Conservation (phyloP, 2,888 invertebrate species). For the Lypha dubia region DNA sequence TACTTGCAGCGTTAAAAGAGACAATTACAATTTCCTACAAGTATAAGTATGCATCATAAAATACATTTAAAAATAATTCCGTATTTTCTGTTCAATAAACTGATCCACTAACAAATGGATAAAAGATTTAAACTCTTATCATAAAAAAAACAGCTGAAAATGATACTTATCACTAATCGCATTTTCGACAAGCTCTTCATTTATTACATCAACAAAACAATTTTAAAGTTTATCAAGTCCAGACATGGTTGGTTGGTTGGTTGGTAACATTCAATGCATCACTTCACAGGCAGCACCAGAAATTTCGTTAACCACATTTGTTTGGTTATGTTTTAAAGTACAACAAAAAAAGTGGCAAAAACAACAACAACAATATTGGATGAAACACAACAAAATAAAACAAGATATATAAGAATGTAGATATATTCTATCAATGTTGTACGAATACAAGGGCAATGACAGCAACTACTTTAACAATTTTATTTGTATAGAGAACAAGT, state of each 20-base stretch:
- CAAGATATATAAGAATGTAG: slow-evolving; percentile 42
- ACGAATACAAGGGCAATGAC: slow-evolving; percentile 34
- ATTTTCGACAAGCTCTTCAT: neutral
- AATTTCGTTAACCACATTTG: slow-evolving; percentile 63
- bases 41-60: too few species aligned
- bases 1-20: too few species aligned
- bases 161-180: neutral
- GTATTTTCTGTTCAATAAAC: neutral
- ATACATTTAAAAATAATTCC: neutral
- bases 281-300: slow-evolving; percentile 55
- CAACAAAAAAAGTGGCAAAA: slow-evolving; percentile 13
- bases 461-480: slow-evolving; percentile 58
- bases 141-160: neutral
- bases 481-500: slow-evolving; percentile 62
- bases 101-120: neutral
- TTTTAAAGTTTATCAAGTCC: slow-evolving; percentile 55
- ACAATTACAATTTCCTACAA: too few species aligned
- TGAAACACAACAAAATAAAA: too few species aligned
- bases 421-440: slow-evolving; percentile 49
- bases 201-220: slow-evolving; percentile 38
- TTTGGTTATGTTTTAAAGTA: slow-evolving; percentile 54
- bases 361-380: slow-evolving; percentile 18
- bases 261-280: slow-evolving; percentile 60
- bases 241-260: slow-evolving; percentile 60
- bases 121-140: slow-evolving; percentile 1